These are phyloP conservation scores for Phyllostomus discolor DNA, from an alignment of 2,113 vertebrate genomes.

Conservation along the genomic window DNA sequence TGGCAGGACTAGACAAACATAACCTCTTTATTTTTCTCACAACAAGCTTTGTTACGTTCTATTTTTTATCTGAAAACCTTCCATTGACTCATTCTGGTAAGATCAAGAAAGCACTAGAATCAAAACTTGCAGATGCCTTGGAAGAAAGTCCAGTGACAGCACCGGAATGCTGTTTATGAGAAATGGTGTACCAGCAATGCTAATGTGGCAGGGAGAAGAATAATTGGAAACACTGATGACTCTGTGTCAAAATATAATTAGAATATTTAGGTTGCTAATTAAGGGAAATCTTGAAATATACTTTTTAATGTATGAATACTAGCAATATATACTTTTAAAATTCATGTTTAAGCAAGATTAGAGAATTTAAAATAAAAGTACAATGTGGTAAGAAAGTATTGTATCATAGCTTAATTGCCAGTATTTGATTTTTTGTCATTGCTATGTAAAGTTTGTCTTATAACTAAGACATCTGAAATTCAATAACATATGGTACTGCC, in stretches of 20 bases:
- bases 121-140: neutral
- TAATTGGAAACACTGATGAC: neutral
- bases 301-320: neutral
- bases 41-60: neutral
- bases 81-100: neutral
- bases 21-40: neutral
- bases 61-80: neutral
- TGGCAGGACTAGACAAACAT: neutral
- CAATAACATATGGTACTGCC: neutral
- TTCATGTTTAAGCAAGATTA: neutral
- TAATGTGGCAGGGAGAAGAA: neutral
- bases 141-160: neutral
- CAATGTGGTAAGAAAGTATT: neutral
- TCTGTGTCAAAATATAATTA: neutral
- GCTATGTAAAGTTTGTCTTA: neutral
- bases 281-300: neutral
- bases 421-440: neutral
- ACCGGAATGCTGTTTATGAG: neutral
- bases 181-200: neutral
- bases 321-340: neutral
- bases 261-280: neutral
- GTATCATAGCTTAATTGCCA: neutral
- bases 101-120: neutral
- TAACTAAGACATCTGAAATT: neutral
- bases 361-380: neutral